These are phyloP conservation scores for Zygaena filipendulae DNA, from an alignment of 2,888 invertebrate genomes.

Conservation along the genomic window DNA sequence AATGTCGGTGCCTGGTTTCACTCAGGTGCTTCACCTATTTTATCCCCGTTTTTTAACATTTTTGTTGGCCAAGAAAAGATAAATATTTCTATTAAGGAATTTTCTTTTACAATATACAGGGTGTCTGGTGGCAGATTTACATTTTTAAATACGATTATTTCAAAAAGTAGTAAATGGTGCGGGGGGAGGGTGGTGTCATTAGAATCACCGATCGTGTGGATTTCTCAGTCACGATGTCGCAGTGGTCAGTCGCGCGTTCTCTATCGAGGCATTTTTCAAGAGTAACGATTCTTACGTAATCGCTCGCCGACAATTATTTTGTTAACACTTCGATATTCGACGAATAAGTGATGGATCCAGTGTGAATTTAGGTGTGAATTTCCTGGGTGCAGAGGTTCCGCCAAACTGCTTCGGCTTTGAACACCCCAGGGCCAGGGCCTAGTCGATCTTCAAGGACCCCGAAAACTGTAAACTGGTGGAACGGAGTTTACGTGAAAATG, in stretches of 20 bases:
- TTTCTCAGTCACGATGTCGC: slow-evolving; percentile 11
- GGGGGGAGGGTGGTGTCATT: slow-evolving; percentile 3
- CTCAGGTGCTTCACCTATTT: too few relatives aligned
- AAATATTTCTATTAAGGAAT: too few relatives aligned
- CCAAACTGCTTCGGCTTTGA: slow-evolving; percentile 5
- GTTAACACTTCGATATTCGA: slow-evolving; percentile 9
- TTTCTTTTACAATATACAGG: too few relatives aligned
- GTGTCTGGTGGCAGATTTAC: slow-evolving; percentile 5
- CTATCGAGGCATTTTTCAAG: slow-evolving; percentile 9
- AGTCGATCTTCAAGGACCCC: slow-evolving; percentile 2
- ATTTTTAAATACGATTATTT: too few relatives aligned
- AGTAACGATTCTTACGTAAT: slow-evolving; percentile 4
- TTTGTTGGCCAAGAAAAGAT: too few relatives aligned
- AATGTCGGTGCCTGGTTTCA: too few relatives aligned
- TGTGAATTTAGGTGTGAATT: slow-evolving; percentile 5
- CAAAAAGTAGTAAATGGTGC: background rate
- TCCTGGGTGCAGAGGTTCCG: slow-evolving; percentile 10
- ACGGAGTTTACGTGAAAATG: slow-evolving; percentile 7
- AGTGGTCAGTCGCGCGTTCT: slow-evolving; percentile 9
- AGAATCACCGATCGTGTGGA: slow-evolving; percentile 4
- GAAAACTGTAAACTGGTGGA: slow-evolving; percentile 8
- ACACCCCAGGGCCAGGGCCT: slow-evolving; percentile 1
- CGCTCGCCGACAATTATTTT: slow-evolving; percentile 5
- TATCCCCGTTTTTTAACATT: too few relatives aligned
- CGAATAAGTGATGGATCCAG: slow-evolving; percentile 7